Percentiles rank a stretch among this genome's conserved stretches.
phyloP scores from a whole-genome alignment of 2,113 vertebrate species.

The Tringa solitaria region DNA sequence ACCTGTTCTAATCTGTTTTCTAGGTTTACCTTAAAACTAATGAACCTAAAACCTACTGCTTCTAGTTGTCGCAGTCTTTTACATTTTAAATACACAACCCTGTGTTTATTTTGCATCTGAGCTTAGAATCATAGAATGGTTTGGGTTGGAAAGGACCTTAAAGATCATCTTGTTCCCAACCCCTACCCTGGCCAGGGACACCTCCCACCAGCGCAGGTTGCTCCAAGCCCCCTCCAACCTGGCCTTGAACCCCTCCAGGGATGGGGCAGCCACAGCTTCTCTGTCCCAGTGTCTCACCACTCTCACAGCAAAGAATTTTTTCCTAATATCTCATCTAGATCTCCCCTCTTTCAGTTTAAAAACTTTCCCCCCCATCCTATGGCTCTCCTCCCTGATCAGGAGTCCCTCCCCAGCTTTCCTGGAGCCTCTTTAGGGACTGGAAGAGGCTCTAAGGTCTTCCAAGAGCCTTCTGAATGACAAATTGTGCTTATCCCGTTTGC shows the following conservation, averaged over 20 bases:
- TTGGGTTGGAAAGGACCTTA: neutral
- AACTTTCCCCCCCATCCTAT: neutral
- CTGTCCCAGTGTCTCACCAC: neutral
- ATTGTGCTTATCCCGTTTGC: neutral
- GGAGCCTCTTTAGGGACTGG: neutral
- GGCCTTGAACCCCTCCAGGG: neutral
- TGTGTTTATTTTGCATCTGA: neutral
- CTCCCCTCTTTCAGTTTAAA: neutral
- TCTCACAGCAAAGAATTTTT: neutral
- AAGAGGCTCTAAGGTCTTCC: neutral
- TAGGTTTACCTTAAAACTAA: neutral
- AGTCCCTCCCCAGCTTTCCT: neutral
- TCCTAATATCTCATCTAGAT: neutral
- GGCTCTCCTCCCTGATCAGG: neutral
- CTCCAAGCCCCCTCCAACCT: neutral
- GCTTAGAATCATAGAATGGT: neutral
- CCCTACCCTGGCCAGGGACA: neutral
- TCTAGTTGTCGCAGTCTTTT: neutral
- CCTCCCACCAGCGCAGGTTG: neutral
- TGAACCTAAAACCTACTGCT: neutral
- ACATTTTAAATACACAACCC: neutral
- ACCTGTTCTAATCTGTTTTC: neutral
- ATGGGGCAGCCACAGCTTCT: neutral
- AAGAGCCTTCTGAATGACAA: neutral
- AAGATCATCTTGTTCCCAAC: neutral